Conservation (phyloP, 2,888 invertebrate species). For the Campopleginae sp. region DNA sequence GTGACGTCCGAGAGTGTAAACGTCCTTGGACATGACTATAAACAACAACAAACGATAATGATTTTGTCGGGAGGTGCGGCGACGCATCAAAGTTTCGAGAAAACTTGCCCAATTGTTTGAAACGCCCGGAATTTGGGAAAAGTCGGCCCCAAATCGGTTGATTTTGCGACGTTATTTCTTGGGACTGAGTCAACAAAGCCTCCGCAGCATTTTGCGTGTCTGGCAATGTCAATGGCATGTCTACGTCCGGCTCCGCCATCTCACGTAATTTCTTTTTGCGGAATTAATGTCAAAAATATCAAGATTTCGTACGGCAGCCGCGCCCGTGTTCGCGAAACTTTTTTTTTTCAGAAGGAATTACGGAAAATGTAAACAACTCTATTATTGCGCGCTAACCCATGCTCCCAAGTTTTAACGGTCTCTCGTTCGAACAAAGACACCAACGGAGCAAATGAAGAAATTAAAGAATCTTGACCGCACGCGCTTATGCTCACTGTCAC, state of each 20-base stretch:
- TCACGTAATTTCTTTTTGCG: background rate
- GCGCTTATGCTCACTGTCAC: background rate
- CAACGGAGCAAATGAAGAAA: background rate
- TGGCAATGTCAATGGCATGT: conserved; percentile 72
- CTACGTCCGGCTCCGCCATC: conserved; percentile 54
- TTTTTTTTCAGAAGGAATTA: background rate
- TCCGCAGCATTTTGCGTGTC: conserved; percentile 77
- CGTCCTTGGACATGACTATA: conserved; percentile 86
- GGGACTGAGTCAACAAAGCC: conserved; percentile 74
- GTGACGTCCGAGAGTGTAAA: conserved; percentile 86
- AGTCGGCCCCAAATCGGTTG: conserved; percentile 76
- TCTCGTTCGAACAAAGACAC: background rate
- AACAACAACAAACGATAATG: background rate
- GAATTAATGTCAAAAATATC: background rate
- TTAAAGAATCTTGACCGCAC: background rate
- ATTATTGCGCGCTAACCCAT: background rate
- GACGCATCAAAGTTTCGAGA: background rate
- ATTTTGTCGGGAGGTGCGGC: background rate
- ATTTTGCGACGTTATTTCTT: conserved; percentile 66
- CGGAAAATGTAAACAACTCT: background rate
- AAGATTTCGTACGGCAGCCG: background rate
- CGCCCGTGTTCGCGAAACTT: background rate
- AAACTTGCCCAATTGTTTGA: conserved; percentile 55
- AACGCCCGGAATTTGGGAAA: conserved; percentile 68
- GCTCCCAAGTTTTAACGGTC: background rate